Evolutionary conservation across 1,140 invertebrate species (phyloP).

Genomic region (Zaprionus taronus): DNA sequence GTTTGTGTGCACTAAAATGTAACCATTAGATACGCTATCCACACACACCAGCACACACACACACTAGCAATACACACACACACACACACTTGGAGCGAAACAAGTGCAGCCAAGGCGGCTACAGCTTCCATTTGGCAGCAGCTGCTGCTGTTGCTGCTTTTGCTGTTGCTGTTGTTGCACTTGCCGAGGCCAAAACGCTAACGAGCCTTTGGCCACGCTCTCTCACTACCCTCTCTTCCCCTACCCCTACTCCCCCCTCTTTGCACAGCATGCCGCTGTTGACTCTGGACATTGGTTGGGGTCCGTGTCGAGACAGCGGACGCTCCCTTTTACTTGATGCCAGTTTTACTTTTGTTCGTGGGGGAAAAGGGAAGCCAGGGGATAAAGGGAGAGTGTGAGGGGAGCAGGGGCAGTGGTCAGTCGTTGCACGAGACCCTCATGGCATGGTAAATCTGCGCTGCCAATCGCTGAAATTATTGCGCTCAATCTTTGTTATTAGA

Average conservation of each 20-base stretch:
- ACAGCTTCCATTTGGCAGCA: conserved; percentile 52
- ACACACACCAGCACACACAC: conserved; percentile 49
- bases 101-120: conserved; percentile 70
- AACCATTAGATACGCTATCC: conserved; percentile 82
- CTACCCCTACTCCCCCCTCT: neutral
- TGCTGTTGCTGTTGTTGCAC: conserved; percentile 43
- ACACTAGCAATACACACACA: conserved; percentile 24
- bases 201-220: conserved; percentile 80
- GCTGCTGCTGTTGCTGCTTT: conserved; percentile 60
- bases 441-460: conserved; percentile 80
- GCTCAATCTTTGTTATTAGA: conserved; percentile 83
- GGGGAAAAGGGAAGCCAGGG: neutral
- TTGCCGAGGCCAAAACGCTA: conserved; percentile 75
- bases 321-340: conserved; percentile 77
- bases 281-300: conserved; percentile 17
- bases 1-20: conserved; percentile 83
- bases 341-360: conserved; percentile 57
- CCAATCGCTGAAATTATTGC: conserved; percentile 82
- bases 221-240: conserved; percentile 13
- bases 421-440: conserved; percentile 8
- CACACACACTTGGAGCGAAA: conserved; percentile 23
- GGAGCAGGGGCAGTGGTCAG: neutral
- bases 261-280: conserved; percentile 12
- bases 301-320: conserved; percentile 49
- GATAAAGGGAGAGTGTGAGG: neutral